Evolutionary conservation across 2,888 invertebrate genomes (phyloP), one percentile per base, ranked within the genome.

Genomic region (Andrena fulva): DNA sequence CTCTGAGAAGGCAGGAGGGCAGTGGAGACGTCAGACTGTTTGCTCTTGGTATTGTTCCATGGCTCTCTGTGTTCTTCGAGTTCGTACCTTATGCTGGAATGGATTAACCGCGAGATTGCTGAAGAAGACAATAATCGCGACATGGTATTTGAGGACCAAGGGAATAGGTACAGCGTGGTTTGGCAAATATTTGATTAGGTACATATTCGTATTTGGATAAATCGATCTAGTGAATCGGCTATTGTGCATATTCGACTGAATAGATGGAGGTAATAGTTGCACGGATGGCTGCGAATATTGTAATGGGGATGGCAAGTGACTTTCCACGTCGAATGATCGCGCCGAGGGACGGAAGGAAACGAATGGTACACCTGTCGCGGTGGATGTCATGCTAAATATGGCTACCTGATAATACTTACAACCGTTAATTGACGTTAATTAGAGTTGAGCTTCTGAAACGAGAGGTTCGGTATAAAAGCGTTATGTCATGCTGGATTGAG

Each of bases 381-480:
- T 27, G 27, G 56, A 68, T 68, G 68, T 56, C 68, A 20, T 27
- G 63, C 33, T 24, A 27, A 52, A 56, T 77, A 16, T 16, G 33
- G 54, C 52, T 50, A 52, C 50, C 60, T 31, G 66, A 48, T 63
- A 62, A 72, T 54, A 75, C 52, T 68, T 50, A 68, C 33, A n/a
- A 2, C 7, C 31, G 48, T 68, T 78, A 78, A 78, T 62, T 77
- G 67, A 68, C 78, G 68, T 56, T 77, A 76, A 68, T 63, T 62
- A 68, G 62, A 63, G 33, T 27, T 48, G 54, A 33, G 33, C 16
- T 16, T 16, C 31, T 48, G 16, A 7, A 4, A 67, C 3, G n/a
- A 2, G 60, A n/a, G 10, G 31, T 10, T 76, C 4, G 10, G 42
- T 16, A 12, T 42, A 42, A 33, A 63, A 63, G n/a, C 33, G 27